A percentile compares a stretch with the other conserved stretches of the same genome.
Evolutionary conservation across 1,140 invertebrate species (phyloP).

Genomic region (Copidosoma floridanum): DNA sequence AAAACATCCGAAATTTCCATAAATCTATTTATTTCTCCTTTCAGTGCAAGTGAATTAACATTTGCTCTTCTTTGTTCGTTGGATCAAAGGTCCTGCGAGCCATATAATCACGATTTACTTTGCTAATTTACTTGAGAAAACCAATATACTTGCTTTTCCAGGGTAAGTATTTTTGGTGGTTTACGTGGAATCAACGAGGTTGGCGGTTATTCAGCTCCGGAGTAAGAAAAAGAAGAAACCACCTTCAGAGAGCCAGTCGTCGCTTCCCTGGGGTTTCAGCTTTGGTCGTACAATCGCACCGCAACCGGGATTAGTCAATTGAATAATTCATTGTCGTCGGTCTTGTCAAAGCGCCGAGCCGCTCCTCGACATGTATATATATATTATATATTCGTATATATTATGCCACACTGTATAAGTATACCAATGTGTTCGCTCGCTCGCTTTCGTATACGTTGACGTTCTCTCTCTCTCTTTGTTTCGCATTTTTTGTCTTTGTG

Average conservation of each 20-base stretch:
- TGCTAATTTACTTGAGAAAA: too few species aligned
- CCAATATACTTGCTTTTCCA: too few species aligned
- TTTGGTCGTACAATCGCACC: constrained; percentile 42
- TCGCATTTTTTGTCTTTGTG: constrained; percentile 9
- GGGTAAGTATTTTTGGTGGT: too few species aligned
- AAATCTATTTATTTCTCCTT: too few species aligned
- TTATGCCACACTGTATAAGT: not conserved
- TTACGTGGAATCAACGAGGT: too few species aligned
- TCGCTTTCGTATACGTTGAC: not conserved
- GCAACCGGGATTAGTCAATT: constrained; percentile 48
- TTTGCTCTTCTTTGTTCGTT: too few species aligned
- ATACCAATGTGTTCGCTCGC: constrained; percentile 20
- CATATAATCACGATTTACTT: too few species aligned
- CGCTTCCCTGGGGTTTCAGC: constrained; percentile 12
- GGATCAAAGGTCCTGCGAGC: too few species aligned
- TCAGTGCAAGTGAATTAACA: too few species aligned
- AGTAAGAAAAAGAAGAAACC: constrained; percentile 13
- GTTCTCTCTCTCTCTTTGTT: constrained; percentile 5
- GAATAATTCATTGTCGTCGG: constrained; percentile 54
- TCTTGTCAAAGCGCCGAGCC: constrained; percentile 48
- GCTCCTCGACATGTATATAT: constrained; percentile 15
- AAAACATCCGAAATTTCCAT: too few species aligned
- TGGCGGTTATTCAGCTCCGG: too few species aligned
- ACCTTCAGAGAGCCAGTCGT: constrained; percentile 24
- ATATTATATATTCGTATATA: too few species aligned